Evolutionary conservation across 1,140 invertebrate genomes (phyloP).

Genomic region (Drosophila serrata): DNA sequence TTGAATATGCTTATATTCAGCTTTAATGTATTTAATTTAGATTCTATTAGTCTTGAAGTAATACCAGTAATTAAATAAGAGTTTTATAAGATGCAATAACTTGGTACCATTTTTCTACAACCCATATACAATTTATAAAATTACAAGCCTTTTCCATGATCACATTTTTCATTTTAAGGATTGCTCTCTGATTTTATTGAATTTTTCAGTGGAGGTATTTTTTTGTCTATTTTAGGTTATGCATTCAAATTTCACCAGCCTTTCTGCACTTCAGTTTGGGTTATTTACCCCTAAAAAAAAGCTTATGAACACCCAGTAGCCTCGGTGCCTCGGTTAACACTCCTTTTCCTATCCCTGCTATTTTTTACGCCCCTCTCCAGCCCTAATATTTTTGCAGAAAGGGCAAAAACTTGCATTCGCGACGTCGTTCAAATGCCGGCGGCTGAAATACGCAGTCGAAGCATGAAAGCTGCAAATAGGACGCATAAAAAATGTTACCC

Average conservation of each 20-base stretch:
- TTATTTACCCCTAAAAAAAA: conserved; percentile 56
- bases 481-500: conserved; percentile 57
- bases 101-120: no score
- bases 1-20: background rate
- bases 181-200: no score
- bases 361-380: background rate
- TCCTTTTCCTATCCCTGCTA: background rate
- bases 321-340: background rate
- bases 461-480: conserved; percentile 80
- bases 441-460: conserved; percentile 76
- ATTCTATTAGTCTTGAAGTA: background rate
- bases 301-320: conserved; percentile 10
- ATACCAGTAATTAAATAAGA: background rate
- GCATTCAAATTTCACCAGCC: conserved; percentile 59
- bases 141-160: background rate
- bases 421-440: conserved; percentile 43
- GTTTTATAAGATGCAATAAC: no score
- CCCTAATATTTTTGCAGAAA: conserved; percentile 31
- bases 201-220: background rate
- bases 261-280: conserved; percentile 54
- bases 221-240: conserved; percentile 10
- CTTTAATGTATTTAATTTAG: background rate
- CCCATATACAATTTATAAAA: no score
- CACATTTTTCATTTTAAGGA: background rate
- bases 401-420: conserved; percentile 64